phyloP scores from a whole-genome alignment of 30 jellyfish, hydroid and myxozoan species.

The Mastigias papua region DNA sequence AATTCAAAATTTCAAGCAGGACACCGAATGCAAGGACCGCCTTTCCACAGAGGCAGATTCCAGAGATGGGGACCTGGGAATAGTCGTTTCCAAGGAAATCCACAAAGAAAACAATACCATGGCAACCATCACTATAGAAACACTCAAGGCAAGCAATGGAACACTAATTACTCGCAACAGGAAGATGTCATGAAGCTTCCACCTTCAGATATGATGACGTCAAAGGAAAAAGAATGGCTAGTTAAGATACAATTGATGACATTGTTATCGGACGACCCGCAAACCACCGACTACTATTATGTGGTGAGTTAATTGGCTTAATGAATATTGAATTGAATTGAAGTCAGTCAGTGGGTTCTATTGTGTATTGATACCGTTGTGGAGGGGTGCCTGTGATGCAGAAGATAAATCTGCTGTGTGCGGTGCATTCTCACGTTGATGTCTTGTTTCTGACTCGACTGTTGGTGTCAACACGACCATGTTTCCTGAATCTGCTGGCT shows the following conservation, averaged over 20 bases:
- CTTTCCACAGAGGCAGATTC: constrained; percentile 15
- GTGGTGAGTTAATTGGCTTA: constrained; percentile 61
- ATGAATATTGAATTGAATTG: not conserved
- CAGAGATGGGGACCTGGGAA: constrained; percentile 29
- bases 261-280: constrained; percentile 80
- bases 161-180: not conserved
- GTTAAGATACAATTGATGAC: constrained; percentile 89
- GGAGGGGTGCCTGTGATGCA: too few species aligned
- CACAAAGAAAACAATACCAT: constrained; percentile 27
- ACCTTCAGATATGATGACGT: constrained; percentile 92
- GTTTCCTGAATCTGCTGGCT: too few species aligned
- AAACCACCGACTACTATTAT: constrained; percentile 83
- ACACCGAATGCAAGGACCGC: not conserved
- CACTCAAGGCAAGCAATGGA: constrained; percentile 17
- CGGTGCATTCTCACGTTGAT: too few species aligned
- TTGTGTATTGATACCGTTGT: too few species aligned
- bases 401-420: too few species aligned
- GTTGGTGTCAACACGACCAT: too few species aligned
- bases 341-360: not conserved
- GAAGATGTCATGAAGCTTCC: constrained; percentile 72
- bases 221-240: constrained; percentile 96
- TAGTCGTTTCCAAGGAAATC: constrained; percentile 19
- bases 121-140: constrained; percentile 1
- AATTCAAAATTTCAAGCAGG: too few species aligned
- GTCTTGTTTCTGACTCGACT: too few species aligned